Percentiles rank a stretch among this genome's conserved stretches.
Evolutionary conservation across 1,140 invertebrate species (phyloP).

Genomic region (Vanessa tameamea): DNA sequence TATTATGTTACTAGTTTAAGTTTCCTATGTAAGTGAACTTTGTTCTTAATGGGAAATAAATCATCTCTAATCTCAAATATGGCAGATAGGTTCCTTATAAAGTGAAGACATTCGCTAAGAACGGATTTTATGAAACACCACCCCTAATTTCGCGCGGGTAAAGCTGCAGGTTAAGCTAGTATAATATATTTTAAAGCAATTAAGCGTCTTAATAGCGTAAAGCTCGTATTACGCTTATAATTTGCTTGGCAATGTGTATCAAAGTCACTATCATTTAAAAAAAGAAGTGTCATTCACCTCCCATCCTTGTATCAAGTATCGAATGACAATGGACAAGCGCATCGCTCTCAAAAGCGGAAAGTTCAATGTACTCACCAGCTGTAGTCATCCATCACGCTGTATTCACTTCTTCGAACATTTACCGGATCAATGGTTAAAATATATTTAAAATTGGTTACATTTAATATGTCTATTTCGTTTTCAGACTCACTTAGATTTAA

Average conservation of each 20-base stretch:
- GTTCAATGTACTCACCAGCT: slow-evolving; percentile 27
- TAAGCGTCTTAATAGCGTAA: too few relatives aligned
- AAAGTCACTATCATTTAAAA: slow-evolving; percentile 2
- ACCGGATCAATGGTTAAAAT: slow-evolving; percentile 20
- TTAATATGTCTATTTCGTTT: not conserved
- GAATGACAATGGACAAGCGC: slow-evolving; percentile 23
- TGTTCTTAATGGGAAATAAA: too few relatives aligned
- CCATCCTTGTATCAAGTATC: slow-evolving; percentile 1
- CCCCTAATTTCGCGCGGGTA: too few relatives aligned
- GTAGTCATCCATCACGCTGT: slow-evolving; percentile 25
- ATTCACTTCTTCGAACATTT: slow-evolving; percentile 22
- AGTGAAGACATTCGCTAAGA: too few relatives aligned
- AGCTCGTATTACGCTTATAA: not conserved
- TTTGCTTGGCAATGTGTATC: not conserved
- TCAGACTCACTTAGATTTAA: not conserved
- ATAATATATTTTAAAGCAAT: too few relatives aligned
- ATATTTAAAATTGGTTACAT: not conserved
- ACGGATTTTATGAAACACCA: too few relatives aligned
- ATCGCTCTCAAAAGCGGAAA: slow-evolving; percentile 16
- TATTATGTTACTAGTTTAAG: too few relatives aligned
- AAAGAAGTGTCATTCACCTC: not conserved
- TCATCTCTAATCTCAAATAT: too few relatives aligned
- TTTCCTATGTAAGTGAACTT: too few relatives aligned
- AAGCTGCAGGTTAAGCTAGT: too few relatives aligned
- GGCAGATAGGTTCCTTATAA: too few relatives aligned